Evolutionary conservation across 92 coral and sea anemone species (phyloP).

Genomic region (Ricordea florida): DNA sequence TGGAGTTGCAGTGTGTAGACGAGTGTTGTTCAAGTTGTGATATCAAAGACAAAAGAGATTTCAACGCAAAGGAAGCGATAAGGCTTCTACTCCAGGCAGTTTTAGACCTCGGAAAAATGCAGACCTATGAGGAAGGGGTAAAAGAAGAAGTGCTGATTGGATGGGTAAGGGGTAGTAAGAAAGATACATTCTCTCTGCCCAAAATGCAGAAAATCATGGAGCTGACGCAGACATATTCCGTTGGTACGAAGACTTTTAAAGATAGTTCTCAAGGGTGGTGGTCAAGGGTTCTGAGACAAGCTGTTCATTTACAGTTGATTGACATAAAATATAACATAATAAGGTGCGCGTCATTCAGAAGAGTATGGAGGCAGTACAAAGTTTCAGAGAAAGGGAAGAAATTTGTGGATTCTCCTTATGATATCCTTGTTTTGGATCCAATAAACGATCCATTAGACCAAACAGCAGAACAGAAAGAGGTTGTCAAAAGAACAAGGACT

Average conservation of each 20-base stretch:
- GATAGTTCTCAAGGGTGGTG: slow-evolving; percentile 40
- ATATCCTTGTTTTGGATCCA: slow-evolving; percentile 22
- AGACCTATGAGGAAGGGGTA: slow-evolving; percentile 20
- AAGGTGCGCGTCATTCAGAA: slow-evolving; percentile 28
- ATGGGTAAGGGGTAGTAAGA: slow-evolving; percentile 55
- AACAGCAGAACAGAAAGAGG: neutral
- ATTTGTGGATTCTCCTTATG: slow-evolving; percentile 19
- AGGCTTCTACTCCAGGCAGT: slow-evolving; percentile 29
- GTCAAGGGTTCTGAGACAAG: slow-evolving; percentile 52
- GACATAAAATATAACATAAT: slow-evolving; percentile 35
- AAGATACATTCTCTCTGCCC: slow-evolving; percentile 32
- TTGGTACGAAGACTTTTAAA: slow-evolving; percentile 10
- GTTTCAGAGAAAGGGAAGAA: slow-evolving; percentile 36
- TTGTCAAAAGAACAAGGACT: slow-evolving; percentile 1
- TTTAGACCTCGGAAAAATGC: slow-evolving; percentile 18
- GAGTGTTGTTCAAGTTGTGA: slow-evolving; percentile 69
- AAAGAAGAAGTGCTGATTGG: slow-evolving; percentile 41
- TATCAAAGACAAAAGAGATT: slow-evolving; percentile 5
- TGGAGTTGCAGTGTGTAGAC: slow-evolving; percentile 16
- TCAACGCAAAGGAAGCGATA: slow-evolving; percentile 33
- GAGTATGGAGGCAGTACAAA: slow-evolving; percentile 41
- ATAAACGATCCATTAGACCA: slow-evolving; percentile 7
- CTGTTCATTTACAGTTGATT: slow-evolving; percentile 6
- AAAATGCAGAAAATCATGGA: slow-evolving; percentile 36
- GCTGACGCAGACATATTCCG: slow-evolving; percentile 25